Percentiles rank a stretch among this genome's conserved stretches.
Evolutionary conservation across 2,888 invertebrate species (phyloP).

Genomic region (Psylliodes chrysocephalus): DNA sequence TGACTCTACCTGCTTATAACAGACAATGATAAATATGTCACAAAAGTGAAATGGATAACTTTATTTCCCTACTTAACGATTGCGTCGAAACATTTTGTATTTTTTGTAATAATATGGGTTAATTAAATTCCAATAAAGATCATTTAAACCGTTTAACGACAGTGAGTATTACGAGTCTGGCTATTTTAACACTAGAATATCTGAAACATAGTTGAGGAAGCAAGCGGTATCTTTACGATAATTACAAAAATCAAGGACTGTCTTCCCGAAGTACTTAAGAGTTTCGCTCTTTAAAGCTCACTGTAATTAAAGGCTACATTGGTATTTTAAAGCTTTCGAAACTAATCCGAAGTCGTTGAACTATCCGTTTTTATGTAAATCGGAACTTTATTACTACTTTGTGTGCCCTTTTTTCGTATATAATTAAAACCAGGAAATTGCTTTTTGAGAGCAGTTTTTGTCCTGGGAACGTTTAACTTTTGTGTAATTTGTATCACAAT

Average conservation of each 20-base stretch:
- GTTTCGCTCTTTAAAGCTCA: background rate
- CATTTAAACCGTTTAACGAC: too few relatives aligned
- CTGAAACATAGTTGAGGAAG: too few relatives aligned
- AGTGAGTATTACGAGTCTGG: too few relatives aligned
- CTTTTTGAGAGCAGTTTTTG: slow-evolving; percentile 16
- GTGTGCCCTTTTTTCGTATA: slow-evolving; percentile 5
- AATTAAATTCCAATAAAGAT: too few relatives aligned
- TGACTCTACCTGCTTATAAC: too few relatives aligned
- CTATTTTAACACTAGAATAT: background rate
- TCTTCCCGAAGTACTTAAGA: background rate
- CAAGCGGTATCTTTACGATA: background rate
- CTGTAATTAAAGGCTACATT: slow-evolving; percentile 16
- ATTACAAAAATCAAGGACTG: background rate
- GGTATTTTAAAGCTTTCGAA: background rate
- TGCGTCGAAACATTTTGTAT: too few relatives aligned
- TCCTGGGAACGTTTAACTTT: slow-evolving; percentile 6
- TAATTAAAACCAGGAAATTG: slow-evolving; percentile 21
- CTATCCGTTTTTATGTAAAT: slow-evolving; percentile 26
- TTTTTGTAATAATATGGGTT: too few relatives aligned
- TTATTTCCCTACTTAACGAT: too few relatives aligned
- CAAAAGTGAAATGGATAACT: too few relatives aligned
- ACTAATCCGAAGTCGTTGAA: slow-evolving; percentile 23
- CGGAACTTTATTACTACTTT: slow-evolving; percentile 2
- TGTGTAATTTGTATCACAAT: slow-evolving; percentile 5
- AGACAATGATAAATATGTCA: too few relatives aligned